Percentiles rank a stretch among this genome's conserved stretches.
Conservation (phyloP, 2,113 vertebrate genomes). For the Silurus glanis region DNA sequence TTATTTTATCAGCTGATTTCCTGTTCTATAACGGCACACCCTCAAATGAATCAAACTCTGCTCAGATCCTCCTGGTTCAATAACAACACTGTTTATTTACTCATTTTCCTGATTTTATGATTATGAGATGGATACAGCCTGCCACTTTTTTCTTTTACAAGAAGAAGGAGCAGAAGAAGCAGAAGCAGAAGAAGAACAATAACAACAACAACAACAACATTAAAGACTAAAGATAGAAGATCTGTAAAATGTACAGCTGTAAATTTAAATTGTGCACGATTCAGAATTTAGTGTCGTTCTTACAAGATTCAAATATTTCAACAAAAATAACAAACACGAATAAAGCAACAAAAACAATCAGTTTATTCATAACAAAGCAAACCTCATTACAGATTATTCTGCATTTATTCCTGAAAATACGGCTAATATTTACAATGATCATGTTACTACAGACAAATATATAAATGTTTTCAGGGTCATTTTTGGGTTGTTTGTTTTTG, state of each 20-base stretch:
- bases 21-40: too few species aligned
- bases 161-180: too few species aligned
- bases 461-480: too few species aligned
- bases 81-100: neutral
- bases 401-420: neutral
- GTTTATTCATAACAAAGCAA: neutral
- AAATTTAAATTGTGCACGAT: neutral
- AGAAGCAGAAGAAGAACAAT: too few species aligned
- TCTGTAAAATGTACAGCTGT: neutral
- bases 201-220: neutral
- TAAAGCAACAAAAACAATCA: neutral
- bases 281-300: neutral
- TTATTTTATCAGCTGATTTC: too few species aligned
- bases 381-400: neutral
- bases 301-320: neutral
- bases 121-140: neutral
- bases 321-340: neutral
- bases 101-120: neutral
- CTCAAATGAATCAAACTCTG: neutral
- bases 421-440: neutral
- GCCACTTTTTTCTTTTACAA: neutral
- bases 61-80: neutral
- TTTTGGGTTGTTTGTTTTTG: too few species aligned
- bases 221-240: neutral
- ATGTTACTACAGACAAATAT: too few species aligned